Base-by-base conservation (phyloP, 2,113 vertebrate species). In the Meriones unguiculatus region DNA sequence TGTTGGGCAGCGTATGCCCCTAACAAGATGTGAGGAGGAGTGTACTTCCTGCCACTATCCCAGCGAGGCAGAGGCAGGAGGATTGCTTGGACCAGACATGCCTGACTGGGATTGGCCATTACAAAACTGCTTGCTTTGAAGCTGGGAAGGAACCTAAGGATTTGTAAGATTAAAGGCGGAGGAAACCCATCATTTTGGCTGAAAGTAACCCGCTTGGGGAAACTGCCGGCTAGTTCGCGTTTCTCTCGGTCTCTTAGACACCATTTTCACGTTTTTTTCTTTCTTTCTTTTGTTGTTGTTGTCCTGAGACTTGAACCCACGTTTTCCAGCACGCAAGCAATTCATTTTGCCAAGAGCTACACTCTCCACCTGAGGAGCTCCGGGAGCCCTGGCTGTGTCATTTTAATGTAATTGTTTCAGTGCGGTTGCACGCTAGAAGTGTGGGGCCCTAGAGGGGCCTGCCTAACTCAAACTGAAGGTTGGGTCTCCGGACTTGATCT, bases 401-500 rank as follows among this genome's bases (percentile, higher is more conserved):
- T 30, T 89, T 93, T 81, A 50, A 50, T 57, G 22, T 46, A 18
- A 88, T 15, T 35, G n/a, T 8, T 84, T 50, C 14, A 62, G 24
- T 30, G 62, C 76, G 57, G 14, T 2, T 62, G 65, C 38, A 7
- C 38, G 87, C 50, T 64, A 54, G 91, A 52, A 64, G 54, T 24
- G 2, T 5, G 25, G 77, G 41, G 50, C 2, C 5, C 15, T 46
- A 2, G 18, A 62, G 62, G 3, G 64, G 46, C 52, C 12, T 13
- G 17, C 20, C 69, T 46, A 32, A 32, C 2, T 5, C 22, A 76
- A 46, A 69, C 30, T 38, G 30, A 62, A 81, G 52, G 24, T 75
- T 86, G 85, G 77, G 25, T 4, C 41, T 87, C 41, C 30, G 14
- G 65, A 93, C 92, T 97, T 95, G 77, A 77, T 82, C 93, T 62